Evolutionary conservation across 2,113 vertebrate genomes (phyloP), one percentile per base, ranked within the genome.

Genomic region (Dromaius novaehollandiae): DNA sequence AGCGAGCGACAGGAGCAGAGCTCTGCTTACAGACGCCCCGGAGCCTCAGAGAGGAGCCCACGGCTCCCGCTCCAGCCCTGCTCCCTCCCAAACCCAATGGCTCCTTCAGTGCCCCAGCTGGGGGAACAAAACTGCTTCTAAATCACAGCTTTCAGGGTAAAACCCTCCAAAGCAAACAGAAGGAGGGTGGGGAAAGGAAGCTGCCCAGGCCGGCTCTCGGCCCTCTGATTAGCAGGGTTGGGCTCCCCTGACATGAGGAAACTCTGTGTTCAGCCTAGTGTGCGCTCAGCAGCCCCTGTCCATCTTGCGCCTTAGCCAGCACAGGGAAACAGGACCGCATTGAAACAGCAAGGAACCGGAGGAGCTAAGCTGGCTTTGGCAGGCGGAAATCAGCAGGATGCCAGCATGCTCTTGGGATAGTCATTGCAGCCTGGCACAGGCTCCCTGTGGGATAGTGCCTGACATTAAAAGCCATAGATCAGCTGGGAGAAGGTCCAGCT

Each of bases 131-230:
- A 38, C 63, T 26, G 63, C 21, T 68, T 26, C 42, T 28, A 22
- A 66, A 53, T 48, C 70, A 9, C 11, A 1, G 28, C 21, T 58
- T 26, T 28, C 19, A 75, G 2, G 9, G 44, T 30, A 50, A 76
- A 89, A 40, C 9, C 25, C 44, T 76, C 32, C 89, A 61, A 71
- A 82, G 55, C 40, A 84, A 84, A 91, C 5, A 40, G 38, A 69
- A 12, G 2, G 2, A 76, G 24, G 26, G n/a, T 21, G 28, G 19
- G 5, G 38, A 68, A 77, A 10, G 21, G 66, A 7, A 61, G n/a
- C 8, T 2, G 0, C 26, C 20, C 3, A 0, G 25, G 32, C 22
- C 4, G 1, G 20, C 46, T 42, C 15, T 1, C 1, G 7, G 60
- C 26, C 30, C 34, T 17, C 28, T 8, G 44, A 36, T 11, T 20